Evolutionary conservation across 2,888 invertebrate species (phyloP), one percentile per base, ranked within the genome.

Genomic region (Caenorhabditis sp.): DNA sequence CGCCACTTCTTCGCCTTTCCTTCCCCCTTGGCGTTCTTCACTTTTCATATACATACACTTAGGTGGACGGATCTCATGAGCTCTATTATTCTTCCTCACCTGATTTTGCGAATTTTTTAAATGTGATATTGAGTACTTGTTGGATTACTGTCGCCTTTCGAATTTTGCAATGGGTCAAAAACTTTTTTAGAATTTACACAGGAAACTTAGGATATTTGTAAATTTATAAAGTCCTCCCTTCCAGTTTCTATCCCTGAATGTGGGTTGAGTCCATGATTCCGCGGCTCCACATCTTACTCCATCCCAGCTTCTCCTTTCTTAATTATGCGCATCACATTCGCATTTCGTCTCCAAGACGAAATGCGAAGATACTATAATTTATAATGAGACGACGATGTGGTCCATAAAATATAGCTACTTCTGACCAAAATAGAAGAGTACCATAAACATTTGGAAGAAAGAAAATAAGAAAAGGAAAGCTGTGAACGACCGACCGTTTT

Each of bases 81-180:
- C 47, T n/a, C 47, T 5, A 15, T 15, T 40, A 6, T 32, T 9
- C 32, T 9, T 32, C 32, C 5, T 32, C 32, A 32, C n/a, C 53
- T 68, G 56, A 68, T 68, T 68, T 56, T 68, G 56, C 68, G 56
- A 22, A 61, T 37, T 61, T 40, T 32, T 32, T 32, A 9, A 32
- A 32, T 32, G 9, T 32, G 32, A 4, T 32, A 32, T 4, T 32
- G 32, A 4, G 32, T 32, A 32, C 4, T 9, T 32, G 5, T 32
- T 32, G 4, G 32, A 32, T 32, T 32, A 32, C 32, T 32, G 32
- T 32, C 32, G 9, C 9, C 9, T 9, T 9, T 32, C 5, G 32
- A 32, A 32, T 32, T 32, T 32, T n/a, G n/a, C n/a, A n/a, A n/a
- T n/a, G n/a, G n/a, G n/a, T n/a, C n/a, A n/a, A n/a, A n/a, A n/a